phyloP scores from a whole-genome alignment of 2,113 vertebrate genomes.

The Monarcha castaneiventris region DNA sequence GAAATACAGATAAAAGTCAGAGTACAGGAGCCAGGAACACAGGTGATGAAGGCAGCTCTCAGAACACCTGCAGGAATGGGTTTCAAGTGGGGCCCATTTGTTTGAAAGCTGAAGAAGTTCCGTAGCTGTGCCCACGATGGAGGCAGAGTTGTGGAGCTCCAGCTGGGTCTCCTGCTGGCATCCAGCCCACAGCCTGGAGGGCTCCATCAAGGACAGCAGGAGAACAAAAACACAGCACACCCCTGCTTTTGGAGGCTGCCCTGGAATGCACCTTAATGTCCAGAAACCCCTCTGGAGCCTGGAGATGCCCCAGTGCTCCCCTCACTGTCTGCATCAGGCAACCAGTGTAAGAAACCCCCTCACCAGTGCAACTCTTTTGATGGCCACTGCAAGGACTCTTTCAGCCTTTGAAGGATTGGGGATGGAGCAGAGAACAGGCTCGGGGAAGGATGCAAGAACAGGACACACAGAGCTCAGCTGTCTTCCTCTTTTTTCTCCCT shows the following conservation, averaged over 20 bases:
- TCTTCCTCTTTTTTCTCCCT: background rate
- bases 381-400: background rate
- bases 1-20: background rate
- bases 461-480: background rate
- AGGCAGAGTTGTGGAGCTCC: background rate
- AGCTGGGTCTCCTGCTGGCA: background rate
- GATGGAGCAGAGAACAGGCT: rapidly evolving
- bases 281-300: background rate
- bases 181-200: background rate
- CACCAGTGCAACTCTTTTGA: background rate
- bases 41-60: background rate
- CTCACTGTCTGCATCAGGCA: background rate
- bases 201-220: background rate
- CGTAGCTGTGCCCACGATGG: background rate
- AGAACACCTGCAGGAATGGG: background rate
- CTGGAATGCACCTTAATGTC: background rate
- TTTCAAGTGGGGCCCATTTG: background rate
- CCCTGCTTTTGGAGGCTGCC: background rate
- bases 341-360: background rate
- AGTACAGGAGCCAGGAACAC: background rate
- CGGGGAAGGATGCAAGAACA: background rate
- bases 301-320: background rate
- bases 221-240: background rate
- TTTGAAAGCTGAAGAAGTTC: background rate
- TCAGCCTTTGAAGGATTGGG: rapidly evolving